Conservation (phyloP, 2,113 vertebrate genomes). For the Rhea americana region DNA sequence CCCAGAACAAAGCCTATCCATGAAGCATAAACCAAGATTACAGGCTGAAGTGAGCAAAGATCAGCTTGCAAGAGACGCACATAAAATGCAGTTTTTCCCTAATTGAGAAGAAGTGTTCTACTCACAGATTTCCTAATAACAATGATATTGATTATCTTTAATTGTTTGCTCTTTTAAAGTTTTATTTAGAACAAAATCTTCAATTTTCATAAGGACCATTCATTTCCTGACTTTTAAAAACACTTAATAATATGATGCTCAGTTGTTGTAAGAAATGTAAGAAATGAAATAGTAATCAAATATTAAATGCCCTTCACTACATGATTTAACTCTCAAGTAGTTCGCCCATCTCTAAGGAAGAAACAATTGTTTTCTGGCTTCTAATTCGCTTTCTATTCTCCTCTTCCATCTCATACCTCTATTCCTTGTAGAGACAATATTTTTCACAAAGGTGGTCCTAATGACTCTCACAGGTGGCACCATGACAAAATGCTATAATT, state of each 20-base stretch:
- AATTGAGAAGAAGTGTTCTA: slow-evolving; percentile 36
- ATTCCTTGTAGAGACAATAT: neutral
- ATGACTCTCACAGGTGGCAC: slow-evolving; percentile 27
- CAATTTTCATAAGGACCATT: slow-evolving; percentile 43
- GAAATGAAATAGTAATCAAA: slow-evolving; percentile 37
- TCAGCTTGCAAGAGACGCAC: slow-evolving; percentile 38
- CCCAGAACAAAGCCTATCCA: slow-evolving; percentile 62
- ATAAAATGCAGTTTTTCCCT: slow-evolving; percentile 52
- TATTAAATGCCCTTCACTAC: neutral
- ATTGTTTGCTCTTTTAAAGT: slow-evolving; percentile 58
- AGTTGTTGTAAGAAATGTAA: neutral
- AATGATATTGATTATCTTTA: slow-evolving; percentile 56
- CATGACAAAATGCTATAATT: slow-evolving; percentile 10
- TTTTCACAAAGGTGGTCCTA: slow-evolving; percentile 45
- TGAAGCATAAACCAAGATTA: slow-evolving; percentile 62
- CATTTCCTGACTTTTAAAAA: slow-evolving; percentile 47
- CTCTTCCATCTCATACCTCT: neutral
- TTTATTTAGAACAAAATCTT: slow-evolving; percentile 19
- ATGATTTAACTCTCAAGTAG: neutral
- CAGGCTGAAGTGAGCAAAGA: slow-evolving; percentile 56
- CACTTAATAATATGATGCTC: slow-evolving; percentile 10
- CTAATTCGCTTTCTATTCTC: neutral
- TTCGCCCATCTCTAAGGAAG: neutral
- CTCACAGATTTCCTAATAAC: slow-evolving; percentile 53
- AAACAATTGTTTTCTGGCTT: slow-evolving; percentile 1